A percentile compares a stretch with the other conserved stretches of the same genome.
These are phyloP conservation scores for Odocoileus hemionus DNA, from an alignment of 2,113 vertebrate genomes.

Conservation along the genomic window DNA sequence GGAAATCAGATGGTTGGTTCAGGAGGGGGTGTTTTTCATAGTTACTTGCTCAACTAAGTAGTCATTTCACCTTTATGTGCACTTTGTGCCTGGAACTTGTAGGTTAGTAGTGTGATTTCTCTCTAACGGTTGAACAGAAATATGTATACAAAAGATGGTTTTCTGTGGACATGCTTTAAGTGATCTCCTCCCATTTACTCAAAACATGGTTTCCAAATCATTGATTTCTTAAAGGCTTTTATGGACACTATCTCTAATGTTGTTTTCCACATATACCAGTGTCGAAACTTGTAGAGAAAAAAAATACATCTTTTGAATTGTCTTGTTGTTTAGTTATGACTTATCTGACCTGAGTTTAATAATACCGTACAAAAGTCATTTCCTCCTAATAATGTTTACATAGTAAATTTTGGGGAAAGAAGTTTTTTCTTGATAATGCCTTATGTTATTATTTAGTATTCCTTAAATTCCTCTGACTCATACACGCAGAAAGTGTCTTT, in stretches of 20 bases:
- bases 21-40: constrained; percentile 39
- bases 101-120: background rate
- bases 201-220: constrained; percentile 26
- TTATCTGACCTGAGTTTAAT: constrained; percentile 4
- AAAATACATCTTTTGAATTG: background rate
- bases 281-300: constrained; percentile 8
- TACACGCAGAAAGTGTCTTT: background rate
- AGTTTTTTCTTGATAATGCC: background rate
- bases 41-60: constrained; percentile 36
- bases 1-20: background rate
- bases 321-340: background rate
- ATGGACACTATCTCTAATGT: background rate
- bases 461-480: constrained; percentile 14
- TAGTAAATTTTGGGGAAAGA: constrained; percentile 2
- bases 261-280: constrained; percentile 41
- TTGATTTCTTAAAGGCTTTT: constrained; percentile 39
- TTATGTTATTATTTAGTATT: constrained; percentile 44
- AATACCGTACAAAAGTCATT: constrained; percentile 6
- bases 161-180: constrained; percentile 44
- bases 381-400: background rate
- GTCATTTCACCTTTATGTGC: background rate
- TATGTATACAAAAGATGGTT: constrained; percentile 50
- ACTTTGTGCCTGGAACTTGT: constrained; percentile 50
- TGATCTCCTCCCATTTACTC: background rate
- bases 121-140: background rate